These are phyloP conservation scores for Hermaeophaga mercurialis DNA, from an alignment of 2,888 invertebrate genomes.

Conservation along the genomic window DNA sequence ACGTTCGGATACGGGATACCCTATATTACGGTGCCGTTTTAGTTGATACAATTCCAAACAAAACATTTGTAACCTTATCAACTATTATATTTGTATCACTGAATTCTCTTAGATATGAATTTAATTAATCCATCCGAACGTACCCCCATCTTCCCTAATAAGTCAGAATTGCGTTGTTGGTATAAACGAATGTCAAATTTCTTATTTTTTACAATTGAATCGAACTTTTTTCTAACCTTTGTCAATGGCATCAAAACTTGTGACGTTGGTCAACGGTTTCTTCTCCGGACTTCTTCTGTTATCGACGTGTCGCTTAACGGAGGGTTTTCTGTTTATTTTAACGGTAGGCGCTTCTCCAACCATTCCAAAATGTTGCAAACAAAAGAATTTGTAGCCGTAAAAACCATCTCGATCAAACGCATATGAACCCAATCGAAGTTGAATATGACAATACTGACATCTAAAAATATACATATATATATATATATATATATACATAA, in stretches of 20 bases:
- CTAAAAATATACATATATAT: conserved; percentile 51
- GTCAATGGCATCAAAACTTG: conserved; percentile 59
- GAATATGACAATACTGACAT: conserved; percentile 89
- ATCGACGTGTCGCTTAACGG: conserved; percentile 38
- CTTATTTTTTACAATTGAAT: too few species aligned
- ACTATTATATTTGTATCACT: too few species aligned
- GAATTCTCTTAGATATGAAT: too few species aligned
- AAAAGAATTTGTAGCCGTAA: conserved; percentile 74
- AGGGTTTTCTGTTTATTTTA: conserved; percentile 48
- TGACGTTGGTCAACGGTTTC: conserved; percentile 57
- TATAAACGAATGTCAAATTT: too few species aligned
- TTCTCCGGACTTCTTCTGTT: conserved; percentile 59
- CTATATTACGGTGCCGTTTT: too few species aligned
- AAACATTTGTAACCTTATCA: too few species aligned
- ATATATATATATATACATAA: neutral
- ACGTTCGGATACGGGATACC: too few species aligned
- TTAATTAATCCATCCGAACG: too few species aligned
- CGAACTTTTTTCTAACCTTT: conserved; percentile 40
- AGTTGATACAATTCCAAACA: too few species aligned
- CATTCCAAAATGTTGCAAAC: conserved; percentile 74
- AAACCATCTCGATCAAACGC: conserved; percentile 73
- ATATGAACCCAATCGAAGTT: conserved; percentile 80
- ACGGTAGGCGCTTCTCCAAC: conserved; percentile 59
- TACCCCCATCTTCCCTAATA: too few species aligned
- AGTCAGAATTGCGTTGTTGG: too few species aligned